Percentiles rank a stretch among this genome's conserved stretches.
These are phyloP conservation scores for Ctenoplectra terminalis DNA, from an alignment of 1,140 invertebrate species.

Conservation along the genomic window DNA sequence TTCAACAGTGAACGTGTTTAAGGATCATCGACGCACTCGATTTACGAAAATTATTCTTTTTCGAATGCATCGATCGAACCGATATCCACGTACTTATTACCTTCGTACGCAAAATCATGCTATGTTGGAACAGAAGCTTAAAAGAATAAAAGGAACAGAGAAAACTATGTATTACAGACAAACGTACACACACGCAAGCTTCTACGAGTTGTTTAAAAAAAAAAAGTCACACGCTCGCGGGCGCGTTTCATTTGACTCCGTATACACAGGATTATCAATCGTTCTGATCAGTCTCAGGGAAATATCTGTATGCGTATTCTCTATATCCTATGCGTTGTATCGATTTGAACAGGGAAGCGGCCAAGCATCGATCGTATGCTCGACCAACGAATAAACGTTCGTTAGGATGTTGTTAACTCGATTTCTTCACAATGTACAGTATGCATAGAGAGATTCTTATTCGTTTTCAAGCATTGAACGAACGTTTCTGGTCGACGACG, in stretches of 20 bases:
- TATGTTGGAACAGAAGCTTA: neutral
- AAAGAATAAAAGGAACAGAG: neutral
- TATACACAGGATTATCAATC: slow-evolving; percentile 67
- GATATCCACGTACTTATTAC: slow-evolving; percentile 19
- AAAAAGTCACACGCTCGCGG: neutral
- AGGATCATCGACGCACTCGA: neutral
- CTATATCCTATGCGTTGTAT: slow-evolving; percentile 71
- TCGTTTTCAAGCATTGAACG: neutral
- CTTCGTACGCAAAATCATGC: neutral
- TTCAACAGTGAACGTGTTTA: slow-evolving; percentile 36
- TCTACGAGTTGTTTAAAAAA: slow-evolving; percentile 6
- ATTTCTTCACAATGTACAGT: slow-evolving; percentile 49
- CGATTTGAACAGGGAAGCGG: slow-evolving; percentile 46
- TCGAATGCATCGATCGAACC: neutral
- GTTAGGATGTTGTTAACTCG: neutral
- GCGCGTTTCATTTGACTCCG: slow-evolving; percentile 56
- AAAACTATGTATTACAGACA: neutral
- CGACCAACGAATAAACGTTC: neutral
- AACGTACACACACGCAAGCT: neutral
- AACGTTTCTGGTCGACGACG: neutral
- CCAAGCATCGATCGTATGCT: slow-evolving; percentile 33
- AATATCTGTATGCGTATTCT: slow-evolving; percentile 77
- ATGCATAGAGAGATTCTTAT: neutral
- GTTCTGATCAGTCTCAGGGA: slow-evolving; percentile 82
- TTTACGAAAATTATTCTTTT: neutral